Base-by-base conservation (phyloP, 2,888 invertebrate genomes). In the Eurois occulta region DNA sequence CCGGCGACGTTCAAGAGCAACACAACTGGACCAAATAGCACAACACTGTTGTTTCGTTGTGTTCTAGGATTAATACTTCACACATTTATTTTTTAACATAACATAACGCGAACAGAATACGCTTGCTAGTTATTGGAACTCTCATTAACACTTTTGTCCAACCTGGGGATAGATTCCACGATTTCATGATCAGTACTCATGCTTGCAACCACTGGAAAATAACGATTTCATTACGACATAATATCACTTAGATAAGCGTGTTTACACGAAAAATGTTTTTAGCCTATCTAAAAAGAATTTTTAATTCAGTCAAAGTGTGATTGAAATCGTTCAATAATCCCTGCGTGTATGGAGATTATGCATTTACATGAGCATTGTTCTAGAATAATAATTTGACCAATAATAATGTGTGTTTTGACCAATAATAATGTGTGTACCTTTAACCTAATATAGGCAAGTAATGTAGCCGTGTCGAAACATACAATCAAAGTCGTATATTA, bases 1-100 rank as follows among this genome's bases (percentile, higher is more conserved):
- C n/a, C 72, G 28, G 11, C 48, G 28, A 66, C 65, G 81, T 52
- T 58, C 68, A 21, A 28, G 64, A 32, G 10, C 48, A 5, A 43
- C 52, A 74, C 58, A 65, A 52, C 62, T 67, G 48, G 65, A 75
- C 65, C 38, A 18, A 24, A 72, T 74, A 65, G 16, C 38, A 41
- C 71, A 24, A 24, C n/a, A 24, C 6, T n/a, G 43, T 21, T 48
- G 58, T 43, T 48, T 35, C n/a, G 46, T 48, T 74, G 38, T 77
- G 32, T 35, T 65, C 8, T 13, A 32, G 18, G 46, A 78, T 38
- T 38, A 24, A 38, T 24, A 38, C 13, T 13, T 65, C 5, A 55
- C 6, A n/a, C 55, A 11, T 55, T 13, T 13, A n/a, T 10, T 18
- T 60, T 32, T 60, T 21, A 21, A 35, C 60, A 35, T 35, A 35